Evolutionary conservation across 2,113 vertebrate species (phyloP), one percentile per base, ranked within the genome.

Genomic region (Aplodontia rufa): DNA sequence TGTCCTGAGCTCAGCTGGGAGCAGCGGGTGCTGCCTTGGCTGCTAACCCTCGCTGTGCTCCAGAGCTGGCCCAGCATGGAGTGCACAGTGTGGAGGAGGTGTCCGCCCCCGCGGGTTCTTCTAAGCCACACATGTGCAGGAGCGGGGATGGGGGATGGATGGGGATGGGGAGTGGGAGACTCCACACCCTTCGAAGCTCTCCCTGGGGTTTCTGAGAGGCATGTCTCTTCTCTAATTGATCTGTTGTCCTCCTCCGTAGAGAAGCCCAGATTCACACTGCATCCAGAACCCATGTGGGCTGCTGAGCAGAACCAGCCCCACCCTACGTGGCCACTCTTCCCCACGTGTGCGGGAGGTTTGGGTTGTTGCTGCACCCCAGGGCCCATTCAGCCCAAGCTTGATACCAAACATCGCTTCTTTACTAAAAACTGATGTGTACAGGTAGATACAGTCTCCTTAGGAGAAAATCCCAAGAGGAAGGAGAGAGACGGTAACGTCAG

Each of bases 181-280:
- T 37, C 69, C 20, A 30, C 1, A 0, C 1, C 16, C 30, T 72
- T 8, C 75, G 0, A 16, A 0, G 8, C 0, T n/a, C 75, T 22
- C 47, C 28, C 12, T 4, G 4, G 62, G 11, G 7, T 8, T n/a
- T 3, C 69, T 3, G 8, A 11, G 8, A 35, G 53, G 1, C 35
- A 53, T 30, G 45, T 37, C 75, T 60, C 35, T 42, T 51, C 26
- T 20, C 26, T n/a, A 4, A 32, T 42, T 35, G 3, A 14, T 28
- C 37, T 68, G 1, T 8, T 6, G 42, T 45, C 22, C 53, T 68
- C 51, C 9, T 40, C 74, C 2, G 64, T 45, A 10, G 1, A n/a
- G 42, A 22, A 5, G 30, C 35, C 32, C 66, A 35, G 22, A 24
- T 16, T 58, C 40, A 2, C 4, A 1, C 3, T 22, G 6, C 20